Conservation (phyloP, 2,797 vertebrate species). For the Hylomyscus alleni region DNA sequence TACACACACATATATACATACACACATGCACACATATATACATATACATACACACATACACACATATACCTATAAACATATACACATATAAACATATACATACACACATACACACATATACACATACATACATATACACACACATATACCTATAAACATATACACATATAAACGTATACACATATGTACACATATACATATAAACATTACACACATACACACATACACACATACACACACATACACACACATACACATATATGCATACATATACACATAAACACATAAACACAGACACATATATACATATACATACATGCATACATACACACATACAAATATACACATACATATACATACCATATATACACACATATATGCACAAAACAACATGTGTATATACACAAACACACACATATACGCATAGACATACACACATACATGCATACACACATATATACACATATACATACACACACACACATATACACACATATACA, state of each 20-base stretch:
- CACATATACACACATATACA: background rate
- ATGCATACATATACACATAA: too few relatives aligned
- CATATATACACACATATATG: background rate
- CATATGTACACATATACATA: rapidly evolving
- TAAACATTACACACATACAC: background rate
- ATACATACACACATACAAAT: background rate
- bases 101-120: too few relatives aligned
- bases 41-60: background rate
- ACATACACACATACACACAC: background rate
- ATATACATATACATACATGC: background rate
- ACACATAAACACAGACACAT: too few relatives aligned
- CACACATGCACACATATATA: background rate
- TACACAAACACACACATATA: too few relatives aligned
- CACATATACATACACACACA: background rate
- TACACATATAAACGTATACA: background rate
- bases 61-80: background rate
- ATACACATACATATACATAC: background rate
- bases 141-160: background rate
- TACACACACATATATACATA: rapidly evolving
- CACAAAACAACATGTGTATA: rapidly evolving
- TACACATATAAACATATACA: background rate
- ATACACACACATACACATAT: background rate
- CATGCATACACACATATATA: background rate
- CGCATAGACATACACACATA: background rate
- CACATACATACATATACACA: background rate